These are phyloP conservation scores for Zosterops pallidus DNA, from an alignment of 2,113 vertebrate species.

Conservation along the genomic window DNA sequence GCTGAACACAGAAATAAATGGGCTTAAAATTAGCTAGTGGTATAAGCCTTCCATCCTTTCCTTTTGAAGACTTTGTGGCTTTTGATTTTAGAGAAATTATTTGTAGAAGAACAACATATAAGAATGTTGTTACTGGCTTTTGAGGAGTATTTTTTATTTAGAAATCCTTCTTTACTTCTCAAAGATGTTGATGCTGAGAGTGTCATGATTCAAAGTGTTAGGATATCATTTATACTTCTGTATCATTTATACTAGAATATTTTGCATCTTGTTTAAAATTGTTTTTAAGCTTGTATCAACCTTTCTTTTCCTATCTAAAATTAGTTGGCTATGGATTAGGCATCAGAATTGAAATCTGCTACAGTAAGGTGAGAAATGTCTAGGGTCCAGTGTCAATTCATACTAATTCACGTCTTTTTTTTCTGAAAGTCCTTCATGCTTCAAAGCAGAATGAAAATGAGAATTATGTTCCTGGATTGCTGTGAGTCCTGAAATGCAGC, in stretches of 20 bases:
- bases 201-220: background rate
- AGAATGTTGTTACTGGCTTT: background rate
- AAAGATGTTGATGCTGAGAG: background rate
- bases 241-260: background rate
- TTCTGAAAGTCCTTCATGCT: background rate
- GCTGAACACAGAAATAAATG: background rate
- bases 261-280: background rate
- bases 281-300: background rate
- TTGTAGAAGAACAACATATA: background rate
- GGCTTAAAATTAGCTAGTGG: background rate
- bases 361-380: background rate
- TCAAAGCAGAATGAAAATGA: background rate
- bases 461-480: background rate
- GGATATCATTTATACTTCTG: background rate
- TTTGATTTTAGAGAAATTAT: background rate
- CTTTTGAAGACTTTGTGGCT: background rate
- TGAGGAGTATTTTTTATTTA: background rate
- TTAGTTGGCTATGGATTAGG: background rate
- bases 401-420: background rate
- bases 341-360: background rate
- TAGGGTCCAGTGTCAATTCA: background rate
- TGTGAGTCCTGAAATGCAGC: background rate
- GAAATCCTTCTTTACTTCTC: background rate
- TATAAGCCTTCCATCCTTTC: background rate
- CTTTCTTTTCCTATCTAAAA: background rate